Base-by-base conservation (phyloP, 1,140 invertebrate species). In the Plutomurus gul region DNA sequence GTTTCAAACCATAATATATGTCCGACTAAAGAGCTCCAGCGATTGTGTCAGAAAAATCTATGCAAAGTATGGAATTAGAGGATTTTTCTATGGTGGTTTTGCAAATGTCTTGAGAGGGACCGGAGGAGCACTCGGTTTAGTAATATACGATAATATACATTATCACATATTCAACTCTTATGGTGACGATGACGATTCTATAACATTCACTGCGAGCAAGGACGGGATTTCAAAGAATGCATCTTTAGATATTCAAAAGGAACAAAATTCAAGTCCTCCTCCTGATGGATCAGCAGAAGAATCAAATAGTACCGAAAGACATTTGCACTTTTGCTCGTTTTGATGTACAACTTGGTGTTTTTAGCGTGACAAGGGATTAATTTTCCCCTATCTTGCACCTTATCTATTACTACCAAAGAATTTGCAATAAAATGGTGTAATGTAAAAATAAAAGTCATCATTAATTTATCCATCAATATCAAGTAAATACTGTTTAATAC, bases 131-230 rank as follows among this genome's bases (percentile, higher is more conserved):
- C 0, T 83, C 0, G 71, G 81, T 51, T 49, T 83, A 2, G 71
- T 81, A 13, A 6, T 80, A 7, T 83, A 81, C 36, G 80, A 83
- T 27, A 47, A 75, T 20, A 20, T 81, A 22, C 72, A 83, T n/a
- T n/a, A 27, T 4, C 73, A 5, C 4, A 75, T 7, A 7, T 80
- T 5, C 37, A 36, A 51, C 25, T 16, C n/a, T 0, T 39, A 18
- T 10, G 40, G n/a, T 10, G 40, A 43, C 10, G n/a, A n/a, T 10
- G 10, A 43, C 10, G 40, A 43, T n/a, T n/a, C 10, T n/a, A 43
- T 10, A 43, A 43, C 10, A n/a, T n/a, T 43, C 10, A 43, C 10
- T 10, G n/a, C 10, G 40, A n/a, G 10, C 10, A 43, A 43, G n/a
- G 40, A 43, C 40, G n/a, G n/a, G 10, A n/a, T 43, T 43, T 10